Percentiles rank a stretch among this genome's conserved stretches.
phyloP scores from a whole-genome alignment of 37 sponge, comb jelly and placozoan genomes.

The Dysidea cf. avara region DNA sequence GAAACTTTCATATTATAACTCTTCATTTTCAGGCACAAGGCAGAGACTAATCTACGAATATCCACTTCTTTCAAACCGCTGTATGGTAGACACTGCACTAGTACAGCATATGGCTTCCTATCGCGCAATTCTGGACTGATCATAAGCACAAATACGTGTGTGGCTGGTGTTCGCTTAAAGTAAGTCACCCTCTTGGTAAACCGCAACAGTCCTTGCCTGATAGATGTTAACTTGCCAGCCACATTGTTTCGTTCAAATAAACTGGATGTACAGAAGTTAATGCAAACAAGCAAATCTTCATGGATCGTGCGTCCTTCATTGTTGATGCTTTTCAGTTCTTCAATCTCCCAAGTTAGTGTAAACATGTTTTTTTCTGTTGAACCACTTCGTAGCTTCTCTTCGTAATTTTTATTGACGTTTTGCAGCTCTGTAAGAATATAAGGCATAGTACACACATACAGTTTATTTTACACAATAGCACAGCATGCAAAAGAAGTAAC shows the following conservation, averaged over 20 bases:
- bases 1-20: conserved; percentile 8
- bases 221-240: conserved; percentile 3
- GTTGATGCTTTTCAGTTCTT: conserved; percentile 10
- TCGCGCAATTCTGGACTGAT: conserved; percentile 19
- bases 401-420: conserved; percentile 1
- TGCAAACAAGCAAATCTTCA: not conserved
- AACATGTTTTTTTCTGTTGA: conserved; percentile 22
- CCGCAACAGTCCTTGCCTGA: not conserved
- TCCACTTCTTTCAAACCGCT: conserved; percentile 16
- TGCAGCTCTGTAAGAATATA: conserved; percentile 17
- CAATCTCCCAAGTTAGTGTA: conserved; percentile 15
- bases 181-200: not conserved
- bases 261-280: not conserved
- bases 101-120: too few relatives aligned
- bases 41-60: not conserved
- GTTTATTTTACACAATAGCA: too few relatives aligned
- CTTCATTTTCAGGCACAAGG: conserved; percentile 4
- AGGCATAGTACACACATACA: too few relatives aligned
- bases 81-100: conserved; percentile 42
- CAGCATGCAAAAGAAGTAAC: too few relatives aligned
- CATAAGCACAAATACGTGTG: conserved; percentile 51
- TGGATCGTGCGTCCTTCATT: conserved; percentile 7
- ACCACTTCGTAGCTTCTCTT: conserved; percentile 7
- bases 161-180: conserved; percentile 25
- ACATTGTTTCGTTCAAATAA: not conserved